phyloP scores from a whole-genome alignment of 2,888 invertebrate species.

The Drosophila austrosaltans region DNA sequence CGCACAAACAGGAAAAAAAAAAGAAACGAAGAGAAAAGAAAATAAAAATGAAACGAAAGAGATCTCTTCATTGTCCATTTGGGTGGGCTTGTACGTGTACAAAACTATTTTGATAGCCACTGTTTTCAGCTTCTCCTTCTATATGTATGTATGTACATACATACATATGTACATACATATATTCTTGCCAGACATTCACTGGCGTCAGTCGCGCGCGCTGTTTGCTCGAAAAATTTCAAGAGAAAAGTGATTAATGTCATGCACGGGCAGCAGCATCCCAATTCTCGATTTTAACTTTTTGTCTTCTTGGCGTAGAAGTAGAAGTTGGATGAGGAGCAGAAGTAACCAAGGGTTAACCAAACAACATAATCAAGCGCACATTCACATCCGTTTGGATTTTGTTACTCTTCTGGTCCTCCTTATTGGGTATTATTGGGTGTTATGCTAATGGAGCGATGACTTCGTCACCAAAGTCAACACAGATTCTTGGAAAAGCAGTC shows the following conservation, averaged over 20 bases:
- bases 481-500: constrained; percentile 63
- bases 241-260: constrained; percentile 74
- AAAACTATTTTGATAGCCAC: constrained; percentile 76
- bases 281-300: constrained; percentile 25
- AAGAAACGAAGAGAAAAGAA: background rate
- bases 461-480: constrained; percentile 67
- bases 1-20: constrained; percentile 50
- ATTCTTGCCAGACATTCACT: constrained; percentile 27
- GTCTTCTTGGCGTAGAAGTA: constrained; percentile 16
- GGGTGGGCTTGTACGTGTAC: constrained; percentile 75
- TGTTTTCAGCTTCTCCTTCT: constrained; percentile 39
- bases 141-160: constrained; percentile 12
- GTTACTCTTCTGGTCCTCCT: too few relatives aligned
- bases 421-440: constrained; percentile 28
- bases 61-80: constrained; percentile 59
- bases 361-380: constrained; percentile 76
- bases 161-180: too few relatives aligned
- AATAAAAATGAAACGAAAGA: background rate
- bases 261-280: constrained; percentile 29
- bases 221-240: constrained; percentile 60
- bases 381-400: constrained; percentile 43
- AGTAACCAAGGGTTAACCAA: background rate
- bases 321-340: background rate
- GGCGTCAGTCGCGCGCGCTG: constrained; percentile 69
- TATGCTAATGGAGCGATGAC: constrained; percentile 74